Base-by-base conservation (phyloP, 2,888 invertebrate species). In the Cinara cedri region DNA sequence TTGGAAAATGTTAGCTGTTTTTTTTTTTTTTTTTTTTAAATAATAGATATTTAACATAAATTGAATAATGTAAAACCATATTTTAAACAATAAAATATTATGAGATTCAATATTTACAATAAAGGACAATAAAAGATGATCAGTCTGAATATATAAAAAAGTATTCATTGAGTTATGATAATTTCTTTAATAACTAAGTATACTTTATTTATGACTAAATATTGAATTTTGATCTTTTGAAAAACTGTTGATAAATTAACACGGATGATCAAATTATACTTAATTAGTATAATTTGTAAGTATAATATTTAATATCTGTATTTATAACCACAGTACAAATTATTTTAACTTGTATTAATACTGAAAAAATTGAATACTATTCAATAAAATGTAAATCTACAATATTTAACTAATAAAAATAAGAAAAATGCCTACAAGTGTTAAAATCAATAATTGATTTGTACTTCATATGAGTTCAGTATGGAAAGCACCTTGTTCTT, bases 401-500 rank as follows among this genome's bases (percentile, higher is more conserved):
- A 62, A 26, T 72, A 44, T 44, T 55, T 24, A 44, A 21, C 44
- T 11, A 3, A 34, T 54, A 70, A 55, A 71, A 11, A 55, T n/a
- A 9, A 26, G 49, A 34, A 34, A 70, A 72, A 24, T 72, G 3
- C 34, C 19, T 51, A 60, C 16, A 19, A 70, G 21, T 42, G 2
- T 74, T 51, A 46, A 24, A 46, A 72, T n/a, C n/a, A 51, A 16
- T 21, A 65, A 75, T 65, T 21, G 0, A 76, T 26, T 57, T 66
- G 46, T 57, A 68, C 66, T 76, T 78, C 34, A 78, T 78, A 78
- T 60, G 21, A 83, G 82, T 75, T 83, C 82, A 34, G 83, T 83
- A 81, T 83, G 83, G 68, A 83, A 83, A 68, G 83, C 83, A 26
- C 83, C 83, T 44, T 81, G 72, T 57, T 81, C 81, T 63, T 82